Evolutionary conservation across 2,797 vertebrate species (phyloP), one percentile per base, ranked within the genome.

Genomic region (Staurois parvus): DNA sequence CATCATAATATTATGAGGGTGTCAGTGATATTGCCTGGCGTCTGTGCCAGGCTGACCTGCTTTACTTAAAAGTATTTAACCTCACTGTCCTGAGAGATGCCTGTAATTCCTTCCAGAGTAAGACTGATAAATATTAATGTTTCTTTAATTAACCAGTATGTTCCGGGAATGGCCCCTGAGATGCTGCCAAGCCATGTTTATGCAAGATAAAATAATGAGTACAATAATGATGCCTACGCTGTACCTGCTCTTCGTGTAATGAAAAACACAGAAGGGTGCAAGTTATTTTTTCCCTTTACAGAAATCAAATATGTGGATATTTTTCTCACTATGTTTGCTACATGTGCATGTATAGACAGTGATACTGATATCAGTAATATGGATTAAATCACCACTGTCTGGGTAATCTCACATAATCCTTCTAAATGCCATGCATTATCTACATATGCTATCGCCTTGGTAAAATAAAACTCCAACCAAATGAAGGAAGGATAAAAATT

Each of bases 41-140:
- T 42, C 68, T 86, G 75, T 77, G 73, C 85, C 76, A 74, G n/a
- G 32, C 69, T 87, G 81, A 83, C 85, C 85, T 78, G 69, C 68
- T 67, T 68, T 83, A 74, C 73, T 83, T 83, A 40, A 73, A 83
- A 83, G 69, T 74, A 83, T 83, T 83, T 87, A 87, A 87, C 85
- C 85, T 76, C 85, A 69, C n/a, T 72, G 66, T 72, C 80, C 81
- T 69, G 4, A 30, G 81, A 78, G 69, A 81, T 72, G 75, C 70
- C 37, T 74, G 81, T 83, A 87, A 87, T 87, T 75, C 76, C 69
- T 72, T 78, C 69, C 40, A 78, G 72, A 67, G 34, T 62, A 72
- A 32, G 72, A 59, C 85, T 87, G 85, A 87, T 87, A 77, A 87
- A 87, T 87, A 87, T 83, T 87, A 87, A 87, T 87, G 85, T 74